Evolutionary conservation across 2,888 invertebrate species (phyloP).

Genomic region (Kuschelorhynchus macadamiae): DNA sequence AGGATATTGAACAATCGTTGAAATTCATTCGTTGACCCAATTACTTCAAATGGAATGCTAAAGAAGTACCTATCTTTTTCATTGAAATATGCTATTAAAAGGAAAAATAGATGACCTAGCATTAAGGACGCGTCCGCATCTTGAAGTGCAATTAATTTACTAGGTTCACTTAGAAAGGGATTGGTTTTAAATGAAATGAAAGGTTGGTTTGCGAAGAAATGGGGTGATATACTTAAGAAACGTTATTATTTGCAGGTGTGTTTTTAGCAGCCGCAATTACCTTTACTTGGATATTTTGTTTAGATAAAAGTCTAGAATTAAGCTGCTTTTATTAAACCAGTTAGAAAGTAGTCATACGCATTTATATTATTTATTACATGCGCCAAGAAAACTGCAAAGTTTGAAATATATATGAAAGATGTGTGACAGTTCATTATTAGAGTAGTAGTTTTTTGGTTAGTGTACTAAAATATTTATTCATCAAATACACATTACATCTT

Average conservation of each 20-base stretch:
- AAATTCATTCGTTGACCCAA: slow-evolving; percentile 14
- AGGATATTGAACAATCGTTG: too few species aligned
- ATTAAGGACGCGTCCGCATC: slow-evolving; percentile 39
- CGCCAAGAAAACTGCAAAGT: too few species aligned
- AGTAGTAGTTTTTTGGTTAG: too few species aligned
- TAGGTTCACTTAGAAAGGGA: slow-evolving; percentile 41
- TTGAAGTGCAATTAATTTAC: slow-evolving; percentile 37
- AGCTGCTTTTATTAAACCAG: neutral
- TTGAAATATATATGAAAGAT: too few species aligned
- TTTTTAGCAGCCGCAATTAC: slow-evolving; percentile 19
- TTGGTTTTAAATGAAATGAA: slow-evolving; percentile 31
- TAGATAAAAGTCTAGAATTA: slow-evolving; percentile 14
- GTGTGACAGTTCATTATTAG: too few species aligned
- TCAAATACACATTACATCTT: too few species aligned
- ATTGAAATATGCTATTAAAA: slow-evolving; percentile 29
- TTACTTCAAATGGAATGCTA: slow-evolving; percentile 20
- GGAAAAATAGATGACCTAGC: slow-evolving; percentile 42
- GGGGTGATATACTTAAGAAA: slow-evolving; percentile 39
- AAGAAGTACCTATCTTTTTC: slow-evolving; percentile 22
- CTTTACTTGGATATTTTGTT: slow-evolving; percentile 22
- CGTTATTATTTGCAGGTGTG: slow-evolving; percentile 40
- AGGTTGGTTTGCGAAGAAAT: slow-evolving; percentile 37
- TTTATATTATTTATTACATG: neutral
- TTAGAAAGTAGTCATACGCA: neutral
- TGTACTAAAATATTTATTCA: neutral